These are phyloP conservation scores for Peucedramus taeniatus DNA, from an alignment of 2,113 vertebrate genomes.

Conservation along the genomic window DNA sequence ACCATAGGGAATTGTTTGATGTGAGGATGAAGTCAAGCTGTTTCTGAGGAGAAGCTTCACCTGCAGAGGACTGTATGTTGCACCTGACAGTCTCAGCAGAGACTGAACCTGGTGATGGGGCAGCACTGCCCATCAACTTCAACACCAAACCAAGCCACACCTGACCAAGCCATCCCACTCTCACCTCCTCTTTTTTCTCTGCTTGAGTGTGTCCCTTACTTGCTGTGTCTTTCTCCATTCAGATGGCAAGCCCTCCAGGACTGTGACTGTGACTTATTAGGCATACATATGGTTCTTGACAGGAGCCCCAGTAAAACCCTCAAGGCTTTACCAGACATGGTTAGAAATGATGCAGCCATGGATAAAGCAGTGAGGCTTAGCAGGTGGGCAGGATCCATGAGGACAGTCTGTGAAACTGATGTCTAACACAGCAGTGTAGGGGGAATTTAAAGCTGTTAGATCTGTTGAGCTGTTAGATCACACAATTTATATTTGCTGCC, in stretches of 20 bases:
- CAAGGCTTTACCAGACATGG: background rate
- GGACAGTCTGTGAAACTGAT: background rate
- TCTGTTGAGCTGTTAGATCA: background rate
- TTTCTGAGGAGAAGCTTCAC: background rate
- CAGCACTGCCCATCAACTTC: background rate
- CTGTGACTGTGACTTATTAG: background rate
- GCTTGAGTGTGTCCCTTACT: background rate
- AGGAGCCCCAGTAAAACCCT: background rate
- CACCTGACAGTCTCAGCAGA: background rate
- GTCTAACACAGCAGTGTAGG: background rate
- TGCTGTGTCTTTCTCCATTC: background rate
- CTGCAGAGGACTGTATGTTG: background rate
- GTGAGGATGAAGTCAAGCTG: background rate
- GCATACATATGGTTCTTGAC: background rate
- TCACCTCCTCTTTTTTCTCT: background rate
- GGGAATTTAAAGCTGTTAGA: background rate
- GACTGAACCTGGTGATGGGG: background rate
- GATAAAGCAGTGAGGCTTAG: background rate
- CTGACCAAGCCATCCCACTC: background rate
- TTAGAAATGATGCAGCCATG: background rate
- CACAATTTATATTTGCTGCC: background rate
- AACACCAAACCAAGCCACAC: background rate
- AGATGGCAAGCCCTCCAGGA: background rate
- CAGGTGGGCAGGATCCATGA: background rate
- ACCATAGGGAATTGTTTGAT: fast-evolving